Base-by-base conservation (phyloP, 2,888 invertebrate genomes). In the Drosophila recens region DNA sequence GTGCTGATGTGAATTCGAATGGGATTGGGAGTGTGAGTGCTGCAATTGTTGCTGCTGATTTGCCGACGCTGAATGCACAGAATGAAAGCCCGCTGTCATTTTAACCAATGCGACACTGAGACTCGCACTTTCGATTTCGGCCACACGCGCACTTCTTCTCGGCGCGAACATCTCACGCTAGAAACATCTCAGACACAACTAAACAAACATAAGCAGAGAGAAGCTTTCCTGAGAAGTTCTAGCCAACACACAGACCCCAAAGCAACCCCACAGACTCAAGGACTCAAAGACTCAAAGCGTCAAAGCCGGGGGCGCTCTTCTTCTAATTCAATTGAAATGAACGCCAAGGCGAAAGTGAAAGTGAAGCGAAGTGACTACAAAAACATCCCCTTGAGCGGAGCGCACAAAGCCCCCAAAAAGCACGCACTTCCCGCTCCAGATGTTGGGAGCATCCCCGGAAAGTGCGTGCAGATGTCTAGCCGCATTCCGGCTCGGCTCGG, bases 141-240 rank as follows among this genome's bases (percentile, higher is more conserved):
- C 82, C 73, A 87, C 82, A 57, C 87, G 86, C 85, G 85, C 82
- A 86, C 80, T 84, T 79, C 80, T 79, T 82, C 82, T 80, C 81
- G 79, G 68, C 81, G 89, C 80, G 80, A 86, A 91, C 91, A 91
- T 90, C 90, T 90, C 90, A 90, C 90, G 90, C 80, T 80, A 83
- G 84, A 89, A 89, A 85, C 91, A 91, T 90, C 91, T 90, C 91
- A 90, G 80, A 80, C 67, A 80, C 87, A 86, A 91, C 91, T 91
- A 89, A 90, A 83, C 77, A 78, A 78, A 79, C 70, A 77, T 33
- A 23, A 40, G 27, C 51, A 57, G 77, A 70, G 67, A 61, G 76
- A 80, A 85, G 84, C 85, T 86, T 85, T 82, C 34, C 51, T 13
- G 51, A 61, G 67, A 57, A 67, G 30, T 68, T 33, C 61, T 64